Evolutionary conservation across 2,113 vertebrate genomes (phyloP).

Genomic region (Macroglossus sobrinus): DNA sequence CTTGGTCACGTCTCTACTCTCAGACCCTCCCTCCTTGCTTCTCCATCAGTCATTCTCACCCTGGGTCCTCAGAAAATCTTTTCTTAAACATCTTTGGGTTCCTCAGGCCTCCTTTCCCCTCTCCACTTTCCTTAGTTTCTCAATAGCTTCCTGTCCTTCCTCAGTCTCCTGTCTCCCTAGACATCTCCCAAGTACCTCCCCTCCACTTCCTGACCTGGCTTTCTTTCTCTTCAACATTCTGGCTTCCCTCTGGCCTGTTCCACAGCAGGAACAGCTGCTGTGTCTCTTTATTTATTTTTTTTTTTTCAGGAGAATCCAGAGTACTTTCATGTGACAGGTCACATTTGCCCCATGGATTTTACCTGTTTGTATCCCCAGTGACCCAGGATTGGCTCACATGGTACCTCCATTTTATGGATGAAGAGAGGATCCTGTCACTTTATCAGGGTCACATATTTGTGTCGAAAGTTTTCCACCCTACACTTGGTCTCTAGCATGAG

Average conservation of each 20-base stretch:
- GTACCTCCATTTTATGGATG: not conserved
- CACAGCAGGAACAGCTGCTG: not conserved
- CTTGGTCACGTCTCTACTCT: not conserved
- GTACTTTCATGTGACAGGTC: not conserved
- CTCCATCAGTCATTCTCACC: not conserved
- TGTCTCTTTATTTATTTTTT: not conserved
- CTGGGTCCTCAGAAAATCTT: not conserved
- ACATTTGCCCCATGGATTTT: not conserved
- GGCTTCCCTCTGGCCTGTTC: not conserved
- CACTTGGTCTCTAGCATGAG: not conserved
- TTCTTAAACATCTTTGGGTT: not conserved
- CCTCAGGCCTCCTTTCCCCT: not conserved
- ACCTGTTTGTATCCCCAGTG: not conserved
- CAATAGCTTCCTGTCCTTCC: not conserved
- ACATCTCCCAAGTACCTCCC: not conserved
- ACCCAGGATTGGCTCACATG: not conserved
- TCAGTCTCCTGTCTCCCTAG: not conserved
- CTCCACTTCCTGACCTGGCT: not conserved
- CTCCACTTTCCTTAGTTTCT: constrained; percentile 28
- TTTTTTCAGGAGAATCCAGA: not conserved
- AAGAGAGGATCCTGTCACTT: not conserved
- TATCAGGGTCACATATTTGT: not conserved
- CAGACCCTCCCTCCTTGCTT: not conserved
- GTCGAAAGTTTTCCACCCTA: not conserved
- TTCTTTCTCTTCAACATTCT: not conserved